Base-by-base conservation (phyloP, 2,113 vertebrate genomes). In the Aegithalos caudatus region DNA sequence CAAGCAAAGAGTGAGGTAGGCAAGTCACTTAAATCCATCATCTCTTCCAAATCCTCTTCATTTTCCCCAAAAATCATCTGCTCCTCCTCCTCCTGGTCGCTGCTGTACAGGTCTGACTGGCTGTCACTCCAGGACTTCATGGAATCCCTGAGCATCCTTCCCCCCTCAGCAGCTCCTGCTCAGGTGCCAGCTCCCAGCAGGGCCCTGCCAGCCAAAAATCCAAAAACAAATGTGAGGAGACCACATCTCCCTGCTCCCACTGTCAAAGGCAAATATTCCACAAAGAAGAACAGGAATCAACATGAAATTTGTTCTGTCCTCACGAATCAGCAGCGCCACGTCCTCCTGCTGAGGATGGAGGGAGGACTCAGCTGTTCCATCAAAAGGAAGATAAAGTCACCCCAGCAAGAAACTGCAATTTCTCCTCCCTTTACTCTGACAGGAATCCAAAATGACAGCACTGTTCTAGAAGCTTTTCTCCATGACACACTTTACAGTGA, bases 11-110 rank as follows among this genome's bases (percentile, higher is more conserved):
- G 98, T 2, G 99, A 98, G 53, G 98, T 98, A 90, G 99, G 99
- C 88, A 99, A 97, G 95, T 99, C 98, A 45, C 99, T 99, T 47
- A 99, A 97, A 97, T 99, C 99, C 99, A 99, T 99, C 98, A 99
- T 98, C 97, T 99, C 99, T 57, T 99, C 98, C 65, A 97, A 97
- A 23, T 99, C 98, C 7, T 98, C 98, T 83, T 99, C 98, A 66
- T 98, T 98, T 96, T 99, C 99, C 29, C 98, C 99, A 95, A 99
- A 99, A 90, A 99, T 97, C 99, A 99, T 99, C 95, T 98, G 98
- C 58, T 98, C 98, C 85, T 99, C 99, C 70, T 99, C 98, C 65
- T 98, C 98, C 12, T 99, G 99, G 89, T 99, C 99, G n/a, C 98
- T 99, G 97, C 98, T 99, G 96, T 99, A 99, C 96, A 98, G 98